Conservation (phyloP, 2,888 invertebrate species). For the Autographa pulchrina region DNA sequence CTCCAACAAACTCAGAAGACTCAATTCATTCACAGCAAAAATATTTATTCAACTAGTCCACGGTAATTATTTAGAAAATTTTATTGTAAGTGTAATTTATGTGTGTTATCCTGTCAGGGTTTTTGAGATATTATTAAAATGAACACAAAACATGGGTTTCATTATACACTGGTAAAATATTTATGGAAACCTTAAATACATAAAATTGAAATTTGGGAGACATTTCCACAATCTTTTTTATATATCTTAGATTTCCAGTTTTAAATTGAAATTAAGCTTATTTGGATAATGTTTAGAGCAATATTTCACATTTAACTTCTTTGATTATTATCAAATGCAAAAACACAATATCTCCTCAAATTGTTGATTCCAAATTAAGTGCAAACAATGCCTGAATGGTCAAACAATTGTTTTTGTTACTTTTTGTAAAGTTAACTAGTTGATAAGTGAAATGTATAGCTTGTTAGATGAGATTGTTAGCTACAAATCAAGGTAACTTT, state of each 20-base stretch:
- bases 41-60: slow-evolving; percentile 82
- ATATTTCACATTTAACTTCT: not conserved
- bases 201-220: not conserved
- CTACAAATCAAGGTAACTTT: slow-evolving; percentile 63
- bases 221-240: not conserved
- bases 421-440: slow-evolving; percentile 67
- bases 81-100: slow-evolving; percentile 61
- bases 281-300: not conserved
- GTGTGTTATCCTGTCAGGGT: slow-evolving; percentile 43
- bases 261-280: too few species aligned
- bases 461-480: slow-evolving; percentile 61
- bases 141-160: slow-evolving; percentile 47
- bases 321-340: not conserved
- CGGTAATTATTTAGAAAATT: slow-evolving; percentile 56
- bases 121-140: slow-evolving; percentile 53
- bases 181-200: slow-evolving; percentile 8
- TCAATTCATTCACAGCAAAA: slow-evolving; percentile 81
- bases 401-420: slow-evolving; percentile 59
- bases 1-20: slow-evolving; percentile 84
- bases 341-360: slow-evolving; percentile 15
- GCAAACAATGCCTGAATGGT: slow-evolving; percentile 8
- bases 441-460: slow-evolving; percentile 70
- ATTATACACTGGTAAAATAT: slow-evolving; percentile 29
- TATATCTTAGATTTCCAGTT: not conserved
- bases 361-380: slow-evolving; percentile 4